A percentile compares a stretch with the other conserved stretches of the same genome.
phyloP scores from a whole-genome alignment of 2,888 invertebrate genomes.

The Stenotaenia linearis region DNA sequence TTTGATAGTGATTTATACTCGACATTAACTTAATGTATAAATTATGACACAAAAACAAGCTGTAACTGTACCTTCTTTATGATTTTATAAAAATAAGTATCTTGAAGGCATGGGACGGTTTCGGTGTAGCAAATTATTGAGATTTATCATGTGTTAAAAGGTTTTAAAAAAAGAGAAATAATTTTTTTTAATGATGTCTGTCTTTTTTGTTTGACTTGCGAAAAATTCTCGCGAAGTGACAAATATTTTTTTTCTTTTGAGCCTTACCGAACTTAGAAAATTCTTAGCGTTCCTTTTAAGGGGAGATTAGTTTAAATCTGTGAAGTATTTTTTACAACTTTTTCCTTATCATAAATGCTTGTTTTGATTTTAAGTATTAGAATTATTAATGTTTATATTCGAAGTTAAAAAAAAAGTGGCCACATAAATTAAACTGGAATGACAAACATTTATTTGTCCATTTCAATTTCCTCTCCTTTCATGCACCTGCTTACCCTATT shows the following conservation, averaged over 20 bases:
- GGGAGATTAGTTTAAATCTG: neutral
- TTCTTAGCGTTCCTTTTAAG: neutral
- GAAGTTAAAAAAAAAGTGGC: neutral
- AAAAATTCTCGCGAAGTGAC: conserved; percentile 1
- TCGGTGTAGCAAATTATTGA: neutral
- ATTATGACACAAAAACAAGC: no score
- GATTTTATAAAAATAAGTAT: no score
- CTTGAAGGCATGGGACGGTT: no score
- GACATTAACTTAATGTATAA: no score
- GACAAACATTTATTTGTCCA: neutral
- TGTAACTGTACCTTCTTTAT: no score
- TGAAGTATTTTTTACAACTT: neutral
- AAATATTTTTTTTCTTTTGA: neutral
- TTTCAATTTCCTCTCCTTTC: neutral
- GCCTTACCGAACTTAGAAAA: neutral
- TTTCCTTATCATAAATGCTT: no score
- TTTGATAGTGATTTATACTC: neutral
- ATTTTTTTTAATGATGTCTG: no score
- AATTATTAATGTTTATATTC: no score
- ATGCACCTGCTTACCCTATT: neutral
- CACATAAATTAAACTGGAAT: neutral
- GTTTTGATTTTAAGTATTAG: no score
- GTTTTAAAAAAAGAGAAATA: no score
- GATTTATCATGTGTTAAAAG: neutral
- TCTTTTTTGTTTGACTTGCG: neutral